Evolutionary conservation across 2,888 invertebrate genomes (phyloP).

Genomic region (Mythimna ferrago): DNA sequence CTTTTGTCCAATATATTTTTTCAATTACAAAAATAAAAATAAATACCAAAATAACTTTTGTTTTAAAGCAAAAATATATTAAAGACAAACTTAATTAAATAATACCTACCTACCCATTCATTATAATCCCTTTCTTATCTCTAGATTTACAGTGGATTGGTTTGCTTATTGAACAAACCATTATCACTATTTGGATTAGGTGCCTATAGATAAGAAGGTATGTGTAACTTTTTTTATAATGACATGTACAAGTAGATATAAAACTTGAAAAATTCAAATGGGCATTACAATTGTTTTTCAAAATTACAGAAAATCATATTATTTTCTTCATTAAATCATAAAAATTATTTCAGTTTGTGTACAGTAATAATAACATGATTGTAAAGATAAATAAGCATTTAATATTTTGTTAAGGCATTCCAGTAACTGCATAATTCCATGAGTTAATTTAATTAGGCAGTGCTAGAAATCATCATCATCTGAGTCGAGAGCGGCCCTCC

Average conservation of each 20-base stretch:
- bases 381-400: conserved; percentile 63
- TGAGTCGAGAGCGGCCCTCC: conserved; percentile 96
- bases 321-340: background rate
- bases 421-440: conserved; percentile 38
- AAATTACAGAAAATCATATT: conserved; percentile 8
- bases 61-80: background rate
- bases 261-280: conserved; percentile 6
- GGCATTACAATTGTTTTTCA: background rate
- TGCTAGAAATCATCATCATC: conserved; percentile 92
- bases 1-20: background rate
- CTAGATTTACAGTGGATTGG: background rate
- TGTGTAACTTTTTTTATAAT: background rate
- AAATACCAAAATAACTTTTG: background rate
- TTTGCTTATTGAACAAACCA: background rate
- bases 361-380: conserved; percentile 33
- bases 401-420: conserved; percentile 64
- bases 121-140: conserved; percentile 12
- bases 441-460: conserved; percentile 53
- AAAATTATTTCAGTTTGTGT: conserved; percentile 17
- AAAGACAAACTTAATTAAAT: background rate
- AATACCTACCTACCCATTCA: background rate
- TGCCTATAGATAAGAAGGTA: background rate
- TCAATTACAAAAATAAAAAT: background rate
- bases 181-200: conserved; percentile 9
- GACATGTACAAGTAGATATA: background rate